These are phyloP conservation scores for Pseudorhiza aurosa DNA, from an alignment of 30 jellyfish, hydroid and myxozoan species.

Conservation along the genomic window DNA sequence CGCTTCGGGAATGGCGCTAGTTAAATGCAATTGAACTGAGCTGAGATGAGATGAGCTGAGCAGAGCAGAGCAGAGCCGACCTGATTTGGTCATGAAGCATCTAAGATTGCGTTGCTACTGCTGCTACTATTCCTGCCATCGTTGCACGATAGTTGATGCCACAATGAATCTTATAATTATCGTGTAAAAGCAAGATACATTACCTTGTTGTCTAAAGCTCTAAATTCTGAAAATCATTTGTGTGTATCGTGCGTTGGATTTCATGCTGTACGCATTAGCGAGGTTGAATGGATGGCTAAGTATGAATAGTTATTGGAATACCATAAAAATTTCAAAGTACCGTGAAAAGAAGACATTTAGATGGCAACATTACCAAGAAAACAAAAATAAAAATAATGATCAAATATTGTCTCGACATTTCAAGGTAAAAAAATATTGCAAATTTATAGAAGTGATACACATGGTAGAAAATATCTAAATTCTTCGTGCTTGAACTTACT, in stretches of 20 bases:
- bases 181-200: background rate
- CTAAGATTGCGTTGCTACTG: background rate
- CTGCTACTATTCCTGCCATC: background rate
- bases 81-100: no score
- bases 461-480: constrained; percentile 25
- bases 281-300: constrained; percentile 23
- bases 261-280: background rate
- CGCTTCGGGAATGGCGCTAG: no score
- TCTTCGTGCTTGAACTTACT: constrained; percentile 5
- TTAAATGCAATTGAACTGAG: no score
- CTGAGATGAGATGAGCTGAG: no score
- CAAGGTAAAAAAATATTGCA: constrained; percentile 47
- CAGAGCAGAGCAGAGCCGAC: no score
- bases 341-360: constrained; percentile 8
- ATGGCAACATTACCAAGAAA: background rate
- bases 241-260: constrained; percentile 6
- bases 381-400: background rate
- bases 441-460: constrained; percentile 32
- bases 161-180: background rate
- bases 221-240: background rate
- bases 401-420: background rate
- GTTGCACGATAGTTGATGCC: background rate
- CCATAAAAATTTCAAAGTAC: constrained; percentile 31
- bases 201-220: background rate
- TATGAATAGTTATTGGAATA: constrained; percentile 22